Conservation (phyloP, 2,888 invertebrate genomes). For the Dione juno region DNA sequence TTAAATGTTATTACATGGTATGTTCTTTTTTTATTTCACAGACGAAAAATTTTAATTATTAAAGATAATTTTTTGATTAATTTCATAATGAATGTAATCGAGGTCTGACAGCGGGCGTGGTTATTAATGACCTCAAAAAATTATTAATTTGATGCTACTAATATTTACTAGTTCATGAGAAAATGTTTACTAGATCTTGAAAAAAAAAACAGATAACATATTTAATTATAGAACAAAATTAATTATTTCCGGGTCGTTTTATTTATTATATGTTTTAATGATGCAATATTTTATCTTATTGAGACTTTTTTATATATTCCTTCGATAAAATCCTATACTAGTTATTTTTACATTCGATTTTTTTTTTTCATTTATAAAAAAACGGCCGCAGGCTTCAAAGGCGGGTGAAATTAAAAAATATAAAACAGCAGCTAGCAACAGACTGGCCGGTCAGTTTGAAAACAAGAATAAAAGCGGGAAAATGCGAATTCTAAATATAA, state of each 20-base stretch:
- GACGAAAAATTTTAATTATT: slow-evolving; percentile 22
- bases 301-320: slow-evolving; percentile 21
- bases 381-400: slow-evolving; percentile 44
- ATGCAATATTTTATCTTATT: slow-evolving; percentile 14
- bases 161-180: slow-evolving; percentile 38
- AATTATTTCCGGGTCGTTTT: slow-evolving; percentile 11
- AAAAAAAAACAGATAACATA: slow-evolving; percentile 7
- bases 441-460: slow-evolving; percentile 49
- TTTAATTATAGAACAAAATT: slow-evolving; percentile 14
- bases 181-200: slow-evolving; percentile 13
- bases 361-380: neutral
- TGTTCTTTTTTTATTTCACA: slow-evolving; percentile 13
- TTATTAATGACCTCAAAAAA: slow-evolving; percentile 45
- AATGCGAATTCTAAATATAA: slow-evolving; percentile 59
- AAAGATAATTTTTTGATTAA: slow-evolving; percentile 3
- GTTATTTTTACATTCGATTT: slow-evolving; percentile 26
- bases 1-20: slow-evolving; percentile 26
- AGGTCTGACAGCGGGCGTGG: slow-evolving; percentile 45
- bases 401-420: slow-evolving; percentile 44
- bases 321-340: slow-evolving; percentile 36
- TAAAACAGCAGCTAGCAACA: slow-evolving; percentile 53
- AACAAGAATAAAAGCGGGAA: slow-evolving; percentile 52
- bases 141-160: slow-evolving; percentile 36
- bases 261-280: slow-evolving; percentile 7
- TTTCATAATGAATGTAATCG: slow-evolving; percentile 39